Evolutionary conservation across 2,113 vertebrate genomes (phyloP).

Genomic region (Falcunculus frontatus): DNA sequence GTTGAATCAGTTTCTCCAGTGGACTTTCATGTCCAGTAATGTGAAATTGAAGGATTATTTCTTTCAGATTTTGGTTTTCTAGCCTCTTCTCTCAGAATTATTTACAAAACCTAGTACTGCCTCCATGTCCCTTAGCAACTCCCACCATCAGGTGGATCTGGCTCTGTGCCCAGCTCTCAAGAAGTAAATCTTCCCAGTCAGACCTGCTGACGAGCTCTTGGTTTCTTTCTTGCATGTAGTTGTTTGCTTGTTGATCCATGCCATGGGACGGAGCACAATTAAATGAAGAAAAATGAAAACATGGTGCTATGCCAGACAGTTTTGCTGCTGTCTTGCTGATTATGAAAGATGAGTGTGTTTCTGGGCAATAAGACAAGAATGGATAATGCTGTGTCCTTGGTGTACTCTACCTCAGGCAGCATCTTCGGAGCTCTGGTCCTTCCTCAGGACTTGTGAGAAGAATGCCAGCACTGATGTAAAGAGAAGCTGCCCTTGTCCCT

Average conservation of each 20-base stretch:
- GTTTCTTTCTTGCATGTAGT: neutral
- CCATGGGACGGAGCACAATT: neutral
- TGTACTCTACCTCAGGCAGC: neutral
- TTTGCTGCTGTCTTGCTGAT: constrained; percentile 51
- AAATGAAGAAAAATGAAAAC: constrained; percentile 56
- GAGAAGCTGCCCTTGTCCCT: neutral
- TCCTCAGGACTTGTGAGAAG: neutral
- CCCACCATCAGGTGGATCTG: neutral
- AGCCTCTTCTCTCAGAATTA: neutral
- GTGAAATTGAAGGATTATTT: constrained; percentile 65
- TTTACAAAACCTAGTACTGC: neutral
- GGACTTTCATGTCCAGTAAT: constrained; percentile 46
- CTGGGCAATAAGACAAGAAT: constrained; percentile 41
- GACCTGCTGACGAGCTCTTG: neutral
- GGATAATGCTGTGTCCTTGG: constrained; percentile 1
- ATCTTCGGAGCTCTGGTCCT: neutral
- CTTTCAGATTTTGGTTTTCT: neutral
- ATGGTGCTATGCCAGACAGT: constrained; percentile 5
- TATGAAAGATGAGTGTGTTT: constrained; percentile 47
- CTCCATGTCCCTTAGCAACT: neutral
- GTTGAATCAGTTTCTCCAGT: constrained; percentile 53
- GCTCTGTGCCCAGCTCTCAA: neutral
- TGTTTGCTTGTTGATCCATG: constrained; percentile 39
- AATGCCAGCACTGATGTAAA: neutral
- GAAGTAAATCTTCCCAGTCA: neutral